phyloP scores from a whole-genome alignment of 1,140 invertebrate species.

The Galleria mellonella region DNA sequence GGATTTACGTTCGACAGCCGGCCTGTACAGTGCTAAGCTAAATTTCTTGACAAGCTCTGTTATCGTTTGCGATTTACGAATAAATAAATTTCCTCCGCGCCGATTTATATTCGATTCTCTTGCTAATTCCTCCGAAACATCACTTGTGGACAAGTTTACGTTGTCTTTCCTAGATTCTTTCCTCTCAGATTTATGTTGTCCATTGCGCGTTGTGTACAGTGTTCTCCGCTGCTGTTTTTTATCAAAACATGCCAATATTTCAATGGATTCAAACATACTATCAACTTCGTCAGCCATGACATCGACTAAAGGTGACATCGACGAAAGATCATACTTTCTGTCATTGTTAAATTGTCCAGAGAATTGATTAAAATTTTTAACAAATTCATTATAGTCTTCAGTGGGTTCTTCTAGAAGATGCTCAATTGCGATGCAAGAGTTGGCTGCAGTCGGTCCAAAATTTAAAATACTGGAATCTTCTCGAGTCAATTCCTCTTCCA shows the following conservation, averaged over 20 bases:
- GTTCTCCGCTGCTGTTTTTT: too few relatives aligned
- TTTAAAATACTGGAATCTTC: slow-evolving; percentile 39
- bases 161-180: slow-evolving; percentile 25
- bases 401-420: slow-evolving; percentile 34
- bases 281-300: slow-evolving; percentile 31
- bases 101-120: slow-evolving; percentile 22
- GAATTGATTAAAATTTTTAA: slow-evolving; percentile 27
- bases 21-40: slow-evolving; percentile 35
- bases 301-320: slow-evolving; percentile 36
- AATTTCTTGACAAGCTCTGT: slow-evolving; percentile 52
- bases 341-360: slow-evolving; percentile 32
- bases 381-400: slow-evolving; percentile 43
- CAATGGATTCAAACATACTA: slow-evolving; percentile 56
- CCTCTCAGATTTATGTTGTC: slow-evolving; percentile 10
- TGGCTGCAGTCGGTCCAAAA: slow-evolving; percentile 39
- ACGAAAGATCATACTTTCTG: slow-evolving; percentile 44
- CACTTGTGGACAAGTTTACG: slow-evolving; percentile 44
- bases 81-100: slow-evolving; percentile 13
- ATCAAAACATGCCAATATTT: slow-evolving; percentile 35
- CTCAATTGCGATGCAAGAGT: slow-evolving; percentile 47
- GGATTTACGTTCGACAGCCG: slow-evolving; percentile 10
- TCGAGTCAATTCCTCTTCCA: slow-evolving; percentile 35
- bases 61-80: slow-evolving; percentile 31
- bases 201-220: too few relatives aligned
- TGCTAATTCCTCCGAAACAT: slow-evolving; percentile 42